phyloP scores from a whole-genome alignment of 2,113 vertebrate genomes.

The Pungitius pungitius region DNA sequence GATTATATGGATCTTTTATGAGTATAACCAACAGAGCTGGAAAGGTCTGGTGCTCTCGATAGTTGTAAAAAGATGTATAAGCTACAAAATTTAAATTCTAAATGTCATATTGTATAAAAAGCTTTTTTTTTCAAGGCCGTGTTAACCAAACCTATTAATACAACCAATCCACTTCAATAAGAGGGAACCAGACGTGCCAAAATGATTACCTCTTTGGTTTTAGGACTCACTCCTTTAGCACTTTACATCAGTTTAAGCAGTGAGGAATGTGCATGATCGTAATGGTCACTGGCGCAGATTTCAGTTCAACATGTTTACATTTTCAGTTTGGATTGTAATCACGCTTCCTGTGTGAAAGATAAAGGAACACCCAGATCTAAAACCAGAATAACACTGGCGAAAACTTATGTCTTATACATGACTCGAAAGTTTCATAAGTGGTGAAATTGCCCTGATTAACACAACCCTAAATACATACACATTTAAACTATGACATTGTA shows the following conservation, averaged over 20 bases:
- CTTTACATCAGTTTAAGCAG: background rate
- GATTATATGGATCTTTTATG: too few species aligned
- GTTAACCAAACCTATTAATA: background rate
- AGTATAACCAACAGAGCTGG: too few species aligned
- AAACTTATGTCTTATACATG: constrained; percentile 1
- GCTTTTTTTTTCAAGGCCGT: too few species aligned
- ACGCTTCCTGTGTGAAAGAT: constrained; percentile 60
- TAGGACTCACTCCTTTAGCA: background rate
- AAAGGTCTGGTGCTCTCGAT: too few species aligned
- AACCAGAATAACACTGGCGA: background rate
- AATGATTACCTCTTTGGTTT: background rate
- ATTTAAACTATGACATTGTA: background rate
- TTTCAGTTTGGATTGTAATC: constrained; percentile 45
- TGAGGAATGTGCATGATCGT: background rate
- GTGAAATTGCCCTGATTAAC: background rate
- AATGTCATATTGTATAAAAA: too few species aligned
- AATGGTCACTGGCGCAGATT: constrained; percentile 7
- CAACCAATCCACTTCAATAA: background rate
- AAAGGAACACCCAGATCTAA: constrained; percentile 51
- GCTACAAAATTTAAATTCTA: too few species aligned
- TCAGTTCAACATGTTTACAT: constrained; percentile 48
- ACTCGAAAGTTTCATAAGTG: background rate
- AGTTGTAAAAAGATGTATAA: too few species aligned
- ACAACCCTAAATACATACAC: background rate
- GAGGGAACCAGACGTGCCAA: background rate